These are phyloP conservation scores for Drosophila novamexicana DNA, from an alignment of 1,140 invertebrate genomes.

Conservation along the genomic window DNA sequence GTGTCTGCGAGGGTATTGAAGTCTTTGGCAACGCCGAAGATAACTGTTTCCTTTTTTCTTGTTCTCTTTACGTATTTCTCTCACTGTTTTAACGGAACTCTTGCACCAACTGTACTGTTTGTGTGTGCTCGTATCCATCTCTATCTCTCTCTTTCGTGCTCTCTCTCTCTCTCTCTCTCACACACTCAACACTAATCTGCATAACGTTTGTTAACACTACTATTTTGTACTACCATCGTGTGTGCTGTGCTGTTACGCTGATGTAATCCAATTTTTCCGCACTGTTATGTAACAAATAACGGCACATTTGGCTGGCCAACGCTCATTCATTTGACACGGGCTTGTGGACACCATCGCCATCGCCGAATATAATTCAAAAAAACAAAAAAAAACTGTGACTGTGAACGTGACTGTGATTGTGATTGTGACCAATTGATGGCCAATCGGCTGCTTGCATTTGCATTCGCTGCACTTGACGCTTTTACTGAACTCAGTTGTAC, in stretches of 20 bases:
- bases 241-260: constrained; percentile 32
- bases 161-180: constrained; percentile 5
- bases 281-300: constrained; percentile 23
- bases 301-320: constrained; percentile 37
- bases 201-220: constrained; percentile 42
- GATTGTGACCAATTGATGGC: constrained; percentile 14
- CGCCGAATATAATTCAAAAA: constrained; percentile 4
- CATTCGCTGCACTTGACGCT: constrained; percentile 54
- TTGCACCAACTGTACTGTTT: constrained; percentile 60
- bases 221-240: constrained; percentile 28
- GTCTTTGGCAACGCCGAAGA: neutral
- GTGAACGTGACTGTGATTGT: constrained; percentile 41
- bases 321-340: constrained; percentile 27
- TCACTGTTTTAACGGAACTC: constrained; percentile 49
- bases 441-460: constrained; percentile 36
- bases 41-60: constrained; percentile 18
- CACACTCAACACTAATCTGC: constrained; percentile 57
- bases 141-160: constrained; percentile 13
- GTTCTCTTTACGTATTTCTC: constrained; percentile 52
- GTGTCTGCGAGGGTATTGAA: neutral
- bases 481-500: constrained; percentile 85
- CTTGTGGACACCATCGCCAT: constrained; percentile 28
- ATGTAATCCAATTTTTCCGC: constrained; percentile 25
- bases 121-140: constrained; percentile 55
- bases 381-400: constrained; percentile 28